Base-by-base conservation (phyloP, 2,113 vertebrate genomes). In the Mesocricetus auratus region DNA sequence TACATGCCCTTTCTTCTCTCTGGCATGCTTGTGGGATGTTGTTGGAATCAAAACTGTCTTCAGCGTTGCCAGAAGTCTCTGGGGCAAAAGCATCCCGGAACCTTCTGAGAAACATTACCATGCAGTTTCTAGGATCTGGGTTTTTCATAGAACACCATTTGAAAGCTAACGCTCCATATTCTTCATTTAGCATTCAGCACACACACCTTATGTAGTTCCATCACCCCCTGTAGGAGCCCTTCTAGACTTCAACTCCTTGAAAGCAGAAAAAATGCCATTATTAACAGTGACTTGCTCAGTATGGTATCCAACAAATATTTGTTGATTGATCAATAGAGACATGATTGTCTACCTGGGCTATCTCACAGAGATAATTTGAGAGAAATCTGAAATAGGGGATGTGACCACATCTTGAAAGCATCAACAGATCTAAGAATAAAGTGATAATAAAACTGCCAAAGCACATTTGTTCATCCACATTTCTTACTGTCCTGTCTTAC, bases 371-470 rank as follows among this genome's bases (percentile, higher is more conserved):
- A 90, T 62, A 87, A 86, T 91, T 94, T 71, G 89, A 92, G 39
- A 90, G 81, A 92, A 89, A 83, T 88, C 71, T 90, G 66, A 95
- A 56, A 24, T 62, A 82, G 94, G 29, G 62, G 68, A 94, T 26
- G 56, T 56, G 89, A 81, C 74, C 33, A 16, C 64, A 50, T 86
- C 69, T 92, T 91, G 74, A 94, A 93, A 96, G 53, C 73, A 91
- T 93, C 31, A 96, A 68, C 39, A 36, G 90, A 24, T n/a, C 74
- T 89, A 94, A 85, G 42, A 60, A 36, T 68, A 87, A 81, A 15
- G 26, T 75, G 29, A 85, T 95, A 60, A 68, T 77, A 89, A 90
- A 95, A 42, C 92, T 97, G 75, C 56, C 89, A 53, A 33, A 53
- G 11, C 77, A 53, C 73, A 77, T 90, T 94, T 81, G 58, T 95